phyloP scores from a whole-genome alignment of 2,888 invertebrate species.

The Sesamia inferens region DNA sequence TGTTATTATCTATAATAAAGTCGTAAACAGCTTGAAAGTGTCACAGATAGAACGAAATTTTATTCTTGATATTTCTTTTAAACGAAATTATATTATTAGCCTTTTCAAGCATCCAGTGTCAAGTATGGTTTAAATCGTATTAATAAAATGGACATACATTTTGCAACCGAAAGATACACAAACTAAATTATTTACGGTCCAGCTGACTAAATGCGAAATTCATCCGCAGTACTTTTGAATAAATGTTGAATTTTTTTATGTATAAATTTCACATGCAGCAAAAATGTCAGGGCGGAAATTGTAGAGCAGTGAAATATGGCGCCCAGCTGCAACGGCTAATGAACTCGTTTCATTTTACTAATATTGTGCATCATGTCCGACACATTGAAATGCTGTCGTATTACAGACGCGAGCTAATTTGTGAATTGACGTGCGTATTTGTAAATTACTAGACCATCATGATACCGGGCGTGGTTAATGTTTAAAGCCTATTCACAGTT shows the following conservation, averaged over 20 bases:
- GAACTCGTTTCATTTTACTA: slow-evolving; percentile 85
- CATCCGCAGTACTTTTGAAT: slow-evolving; percentile 61
- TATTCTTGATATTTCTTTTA: slow-evolving; percentile 23
- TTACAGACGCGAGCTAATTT: slow-evolving; percentile 57
- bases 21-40: slow-evolving; percentile 48
- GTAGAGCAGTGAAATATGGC: slow-evolving; percentile 82
- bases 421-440: slow-evolving; percentile 59
- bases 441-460: slow-evolving; percentile 51
- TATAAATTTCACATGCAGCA: slow-evolving; percentile 76
- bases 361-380: slow-evolving; percentile 80
- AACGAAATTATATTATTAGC: slow-evolving; percentile 39
- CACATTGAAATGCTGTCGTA: slow-evolving; percentile 71
- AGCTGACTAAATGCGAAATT: slow-evolving; percentile 36
- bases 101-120: slow-evolving; percentile 32
- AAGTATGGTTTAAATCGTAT: slow-evolving; percentile 37
- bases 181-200: slow-evolving; percentile 42
- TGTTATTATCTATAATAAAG: slow-evolving; percentile 51
- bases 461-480: slow-evolving; percentile 34
- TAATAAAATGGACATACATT: slow-evolving; percentile 36
- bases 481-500: slow-evolving; percentile 29
- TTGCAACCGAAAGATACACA: slow-evolving; percentile 33
- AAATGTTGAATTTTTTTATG: slow-evolving; percentile 68
- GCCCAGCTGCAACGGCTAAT: slow-evolving; percentile 83
- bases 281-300: slow-evolving; percentile 81
- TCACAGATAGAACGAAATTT: slow-evolving; percentile 25